These are phyloP conservation scores for Drosophila neotestacea DNA, from an alignment of 2,888 invertebrate genomes.

Conservation along the genomic window DNA sequence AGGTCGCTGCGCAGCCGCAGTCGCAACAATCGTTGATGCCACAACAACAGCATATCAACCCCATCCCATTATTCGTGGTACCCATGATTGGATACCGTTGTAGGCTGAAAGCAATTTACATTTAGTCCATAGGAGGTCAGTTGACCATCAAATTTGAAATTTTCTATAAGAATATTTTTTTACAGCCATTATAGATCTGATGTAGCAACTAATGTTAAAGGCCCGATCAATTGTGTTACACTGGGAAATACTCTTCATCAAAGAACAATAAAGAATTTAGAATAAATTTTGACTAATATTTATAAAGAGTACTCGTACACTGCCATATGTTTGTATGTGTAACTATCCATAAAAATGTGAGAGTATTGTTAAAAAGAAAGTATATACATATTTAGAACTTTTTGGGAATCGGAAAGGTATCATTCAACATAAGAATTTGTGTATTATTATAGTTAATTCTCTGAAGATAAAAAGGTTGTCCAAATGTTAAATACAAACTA, in stretches of 20 bases:
- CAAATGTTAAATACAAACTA: background rate
- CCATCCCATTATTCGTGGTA: background rate
- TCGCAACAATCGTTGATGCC: conserved; percentile 1
- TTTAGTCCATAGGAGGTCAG: background rate
- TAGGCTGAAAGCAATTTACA: background rate
- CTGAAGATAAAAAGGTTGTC: background rate
- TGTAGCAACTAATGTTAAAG: background rate
- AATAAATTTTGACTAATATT: background rate
- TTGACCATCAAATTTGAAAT: background rate
- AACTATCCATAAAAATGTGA: background rate
- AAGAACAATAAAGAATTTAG: background rate
- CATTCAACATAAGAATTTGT: background rate
- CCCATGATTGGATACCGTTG: conserved; percentile 1
- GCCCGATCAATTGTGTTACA: background rate
- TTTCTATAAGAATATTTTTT: too few species aligned
- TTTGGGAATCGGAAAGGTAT: background rate
- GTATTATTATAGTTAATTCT: too few species aligned
- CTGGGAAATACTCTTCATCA: background rate
- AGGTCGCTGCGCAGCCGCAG: conserved; percentile 13
- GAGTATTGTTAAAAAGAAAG: background rate
- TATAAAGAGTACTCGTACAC: background rate
- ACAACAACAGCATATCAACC: background rate
- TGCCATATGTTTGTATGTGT: too few species aligned
- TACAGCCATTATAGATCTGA: too few species aligned
- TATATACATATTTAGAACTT: background rate